Evolutionary conservation across 2,113 vertebrate species (phyloP).

Genomic region (Alaudala cheleensis): DNA sequence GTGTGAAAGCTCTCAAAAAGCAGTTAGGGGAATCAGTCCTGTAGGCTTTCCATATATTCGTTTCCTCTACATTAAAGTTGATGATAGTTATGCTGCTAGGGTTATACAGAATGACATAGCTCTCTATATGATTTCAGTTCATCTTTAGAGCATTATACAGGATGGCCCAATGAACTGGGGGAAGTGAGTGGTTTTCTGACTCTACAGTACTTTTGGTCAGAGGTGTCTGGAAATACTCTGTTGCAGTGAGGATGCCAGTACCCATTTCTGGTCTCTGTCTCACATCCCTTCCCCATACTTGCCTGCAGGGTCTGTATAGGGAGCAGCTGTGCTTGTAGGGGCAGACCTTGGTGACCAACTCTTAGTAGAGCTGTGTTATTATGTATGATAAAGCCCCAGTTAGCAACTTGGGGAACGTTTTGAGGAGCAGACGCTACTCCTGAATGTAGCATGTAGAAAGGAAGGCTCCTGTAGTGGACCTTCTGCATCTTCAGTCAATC

Average conservation of each 20-base stretch:
- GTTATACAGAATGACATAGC: neutral
- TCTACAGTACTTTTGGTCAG: neutral
- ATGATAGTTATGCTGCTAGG: neutral
- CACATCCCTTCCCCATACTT: neutral
- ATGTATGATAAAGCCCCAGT: neutral
- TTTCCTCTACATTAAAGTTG: neutral
- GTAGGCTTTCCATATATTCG: neutral
- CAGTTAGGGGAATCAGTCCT: neutral
- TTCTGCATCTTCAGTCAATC: neutral
- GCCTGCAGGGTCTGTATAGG: neutral
- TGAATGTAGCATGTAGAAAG: neutral
- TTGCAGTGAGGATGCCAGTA: neutral
- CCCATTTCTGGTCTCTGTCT: neutral
- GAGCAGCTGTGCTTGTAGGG: neutral
- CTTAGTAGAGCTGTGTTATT: neutral
- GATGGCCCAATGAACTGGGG: neutral
- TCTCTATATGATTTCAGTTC: neutral
- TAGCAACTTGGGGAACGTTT: neutral
- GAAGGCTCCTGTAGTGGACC: neutral
- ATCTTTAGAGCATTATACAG: neutral
- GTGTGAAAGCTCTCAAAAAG: neutral
- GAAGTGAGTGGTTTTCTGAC: neutral
- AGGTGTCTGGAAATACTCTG: neutral
- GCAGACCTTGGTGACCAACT: fast-evolving
- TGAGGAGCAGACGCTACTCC: neutral